These are phyloP conservation scores for Listronotus oregonensis DNA, from an alignment of 1,140 invertebrate genomes.

Conservation along the genomic window DNA sequence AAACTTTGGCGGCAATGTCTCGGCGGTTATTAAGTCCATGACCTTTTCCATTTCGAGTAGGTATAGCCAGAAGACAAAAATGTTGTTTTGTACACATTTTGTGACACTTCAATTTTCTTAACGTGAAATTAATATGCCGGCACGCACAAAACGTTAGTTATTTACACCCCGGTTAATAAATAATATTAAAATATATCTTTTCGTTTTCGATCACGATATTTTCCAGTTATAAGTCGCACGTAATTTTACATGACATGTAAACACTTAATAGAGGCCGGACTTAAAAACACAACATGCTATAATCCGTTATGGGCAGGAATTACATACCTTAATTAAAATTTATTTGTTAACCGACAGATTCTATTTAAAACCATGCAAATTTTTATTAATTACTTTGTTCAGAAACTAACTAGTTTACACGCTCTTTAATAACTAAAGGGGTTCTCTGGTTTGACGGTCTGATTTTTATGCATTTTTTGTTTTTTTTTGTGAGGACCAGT, in stretches of 20 bases:
- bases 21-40: slow-evolving; percentile 32
- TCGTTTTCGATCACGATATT: slow-evolving; percentile 27
- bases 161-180: slow-evolving; percentile 30
- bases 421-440: too few relatives aligned
- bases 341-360: too few relatives aligned
- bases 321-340: slow-evolving; percentile 5
- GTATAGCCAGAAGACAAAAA: slow-evolving; percentile 37
- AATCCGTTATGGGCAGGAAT: slow-evolving; percentile 21
- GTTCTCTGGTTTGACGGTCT: too few relatives aligned
- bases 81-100: slow-evolving; percentile 36
- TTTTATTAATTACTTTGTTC: too few relatives aligned
- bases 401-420: too few relatives aligned
- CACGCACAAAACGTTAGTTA: slow-evolving; percentile 15
- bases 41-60: slow-evolving; percentile 33
- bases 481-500: too few relatives aligned
- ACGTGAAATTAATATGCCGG: slow-evolving; percentile 28
- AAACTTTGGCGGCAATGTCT: slow-evolving; percentile 38
- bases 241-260: slow-evolving; percentile 33
- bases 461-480: too few relatives aligned
- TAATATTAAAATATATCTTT: slow-evolving; percentile 29
- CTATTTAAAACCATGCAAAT: too few relatives aligned
- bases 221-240: slow-evolving; percentile 21
- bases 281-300: slow-evolving; percentile 24
- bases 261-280: slow-evolving; percentile 24
- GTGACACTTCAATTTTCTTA: slow-evolving; percentile 41